phyloP scores from a whole-genome alignment of 2,888 invertebrate genomes.

The Malthinus seriepunctatus region DNA sequence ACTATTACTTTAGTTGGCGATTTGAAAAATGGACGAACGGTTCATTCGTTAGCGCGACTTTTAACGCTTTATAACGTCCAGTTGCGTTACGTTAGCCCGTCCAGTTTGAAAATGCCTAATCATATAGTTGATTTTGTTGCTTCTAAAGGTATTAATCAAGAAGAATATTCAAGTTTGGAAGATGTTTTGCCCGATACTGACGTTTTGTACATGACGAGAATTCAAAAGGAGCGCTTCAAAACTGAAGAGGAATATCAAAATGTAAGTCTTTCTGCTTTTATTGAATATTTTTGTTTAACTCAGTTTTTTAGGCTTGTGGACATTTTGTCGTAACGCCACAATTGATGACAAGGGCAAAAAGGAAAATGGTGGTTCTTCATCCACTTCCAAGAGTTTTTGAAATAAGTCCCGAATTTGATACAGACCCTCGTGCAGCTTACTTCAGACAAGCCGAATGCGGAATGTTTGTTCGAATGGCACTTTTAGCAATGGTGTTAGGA shows the following conservation, averaged over 20 bases:
- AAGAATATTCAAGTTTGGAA: conserved; percentile 73
- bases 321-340: conserved; percentile 91
- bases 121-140: conserved; percentile 79
- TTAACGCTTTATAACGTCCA: conserved; percentile 93
- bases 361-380: conserved; percentile 96
- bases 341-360: conserved; percentile 91
- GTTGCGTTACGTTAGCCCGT: conserved; percentile 88
- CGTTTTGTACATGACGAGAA: conserved; percentile 97
- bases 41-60: conserved; percentile 93
- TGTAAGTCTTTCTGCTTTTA: conserved; percentile 57
- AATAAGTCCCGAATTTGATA: conserved; percentile 93
- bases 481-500: conserved; percentile 89
- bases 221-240: conserved; percentile 91
- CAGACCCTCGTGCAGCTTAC: conserved; percentile 96
- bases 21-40: conserved; percentile 95
- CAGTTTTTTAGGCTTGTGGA: conserved; percentile 73
- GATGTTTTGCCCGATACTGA: conserved; percentile 91
- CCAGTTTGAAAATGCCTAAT: conserved; percentile 87
- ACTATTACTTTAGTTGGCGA: conserved; percentile 99
- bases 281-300: background rate
- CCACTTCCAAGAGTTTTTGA: conserved; percentile 94
- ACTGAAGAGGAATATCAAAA: conserved; percentile 83
- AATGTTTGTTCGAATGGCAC: conserved; percentile 97
- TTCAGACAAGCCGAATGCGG: conserved; percentile 98
- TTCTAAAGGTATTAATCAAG: conserved; percentile 78